phyloP scores from a whole-genome alignment of 2,888 invertebrate genomes.

The Nezara viridula region DNA sequence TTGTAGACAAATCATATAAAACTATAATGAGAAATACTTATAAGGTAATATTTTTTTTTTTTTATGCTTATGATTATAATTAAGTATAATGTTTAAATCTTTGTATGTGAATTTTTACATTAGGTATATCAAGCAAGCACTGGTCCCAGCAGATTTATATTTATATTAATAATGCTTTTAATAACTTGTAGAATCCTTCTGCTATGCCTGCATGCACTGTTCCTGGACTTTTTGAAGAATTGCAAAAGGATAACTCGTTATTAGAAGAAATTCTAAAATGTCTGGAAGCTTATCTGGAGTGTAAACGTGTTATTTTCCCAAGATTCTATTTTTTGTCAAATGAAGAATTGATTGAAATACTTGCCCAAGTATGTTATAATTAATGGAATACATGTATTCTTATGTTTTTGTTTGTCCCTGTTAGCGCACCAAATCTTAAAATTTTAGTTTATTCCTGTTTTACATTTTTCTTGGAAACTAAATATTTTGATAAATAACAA shows the following conservation, averaged over 20 bases:
- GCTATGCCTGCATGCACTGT: constrained; percentile 86
- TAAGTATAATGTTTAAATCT: too few relatives aligned
- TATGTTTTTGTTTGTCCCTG: too few relatives aligned
- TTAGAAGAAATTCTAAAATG: constrained; percentile 92
- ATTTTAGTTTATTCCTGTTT: too few relatives aligned
- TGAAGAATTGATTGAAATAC: constrained; percentile 79
- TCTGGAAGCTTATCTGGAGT: constrained; percentile 88
- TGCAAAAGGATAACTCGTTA: constrained; percentile 81
- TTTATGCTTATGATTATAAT: neutral
- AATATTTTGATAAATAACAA: too few relatives aligned
- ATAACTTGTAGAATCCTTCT: constrained; percentile 74
- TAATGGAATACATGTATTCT: too few relatives aligned
- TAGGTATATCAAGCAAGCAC: too few relatives aligned
- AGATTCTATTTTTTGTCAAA: constrained; percentile 87
- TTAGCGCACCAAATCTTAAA: too few relatives aligned
- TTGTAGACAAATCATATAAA: constrained; percentile 92
- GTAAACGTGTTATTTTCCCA: constrained; percentile 88
- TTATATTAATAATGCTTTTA: neutral
- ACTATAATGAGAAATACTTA: constrained; percentile 87
- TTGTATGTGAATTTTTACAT: too few relatives aligned
- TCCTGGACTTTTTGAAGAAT: constrained; percentile 78
- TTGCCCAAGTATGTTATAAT: constrained; percentile 79
- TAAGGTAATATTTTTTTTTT: constrained; percentile 73
- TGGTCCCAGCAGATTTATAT: neutral
- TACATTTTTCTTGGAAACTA: too few relatives aligned